A percentile compares a stretch with the other conserved stretches of the same genome.
These are phyloP conservation scores for Eupithecia vulgata DNA, from an alignment of 2,888 invertebrate genomes.

Conservation along the genomic window DNA sequence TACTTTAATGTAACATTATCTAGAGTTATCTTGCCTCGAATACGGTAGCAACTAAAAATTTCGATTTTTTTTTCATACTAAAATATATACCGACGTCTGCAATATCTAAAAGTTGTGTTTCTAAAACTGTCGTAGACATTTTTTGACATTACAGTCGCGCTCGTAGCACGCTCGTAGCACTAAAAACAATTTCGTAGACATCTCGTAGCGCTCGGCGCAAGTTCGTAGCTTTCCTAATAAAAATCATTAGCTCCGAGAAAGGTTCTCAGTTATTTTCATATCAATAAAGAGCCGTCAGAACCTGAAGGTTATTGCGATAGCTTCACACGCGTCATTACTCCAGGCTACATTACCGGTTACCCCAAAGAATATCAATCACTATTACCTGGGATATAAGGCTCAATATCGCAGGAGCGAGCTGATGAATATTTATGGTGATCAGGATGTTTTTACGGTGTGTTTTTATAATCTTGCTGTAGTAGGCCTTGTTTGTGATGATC, in stretches of 20 bases:
- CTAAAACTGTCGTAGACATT: neutral
- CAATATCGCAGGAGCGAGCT: slow-evolving; percentile 1
- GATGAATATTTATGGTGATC: slow-evolving; percentile 60
- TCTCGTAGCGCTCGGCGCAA: slow-evolving; percentile 18
- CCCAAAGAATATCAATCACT: slow-evolving; percentile 20
- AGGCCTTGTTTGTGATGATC: slow-evolving; percentile 20
- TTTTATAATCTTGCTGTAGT: slow-evolving; percentile 64
- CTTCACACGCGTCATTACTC: slow-evolving; percentile 61
- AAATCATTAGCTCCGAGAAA: slow-evolving; percentile 31
- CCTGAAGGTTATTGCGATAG: slow-evolving; percentile 64
- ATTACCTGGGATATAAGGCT: slow-evolving; percentile 8
- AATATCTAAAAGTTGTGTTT: neutral
- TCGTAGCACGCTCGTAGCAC: slow-evolving; percentile 3
- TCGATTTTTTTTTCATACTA: neutral
- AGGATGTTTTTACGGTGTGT: slow-evolving; percentile 62
- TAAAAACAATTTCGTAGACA: slow-evolving; percentile 4
- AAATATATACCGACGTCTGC: neutral
- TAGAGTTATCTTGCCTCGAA: neutral
- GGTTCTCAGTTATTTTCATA: slow-evolving; percentile 54
- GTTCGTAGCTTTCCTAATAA: slow-evolving; percentile 39
- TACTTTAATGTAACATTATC: neutral
- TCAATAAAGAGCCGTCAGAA: slow-evolving; percentile 62
- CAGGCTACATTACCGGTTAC: slow-evolving; percentile 25
- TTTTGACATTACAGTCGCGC: neutral
- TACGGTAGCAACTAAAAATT: neutral